Conservation (phyloP, 2,113 vertebrate species). For the Eurystomus gularis region DNA sequence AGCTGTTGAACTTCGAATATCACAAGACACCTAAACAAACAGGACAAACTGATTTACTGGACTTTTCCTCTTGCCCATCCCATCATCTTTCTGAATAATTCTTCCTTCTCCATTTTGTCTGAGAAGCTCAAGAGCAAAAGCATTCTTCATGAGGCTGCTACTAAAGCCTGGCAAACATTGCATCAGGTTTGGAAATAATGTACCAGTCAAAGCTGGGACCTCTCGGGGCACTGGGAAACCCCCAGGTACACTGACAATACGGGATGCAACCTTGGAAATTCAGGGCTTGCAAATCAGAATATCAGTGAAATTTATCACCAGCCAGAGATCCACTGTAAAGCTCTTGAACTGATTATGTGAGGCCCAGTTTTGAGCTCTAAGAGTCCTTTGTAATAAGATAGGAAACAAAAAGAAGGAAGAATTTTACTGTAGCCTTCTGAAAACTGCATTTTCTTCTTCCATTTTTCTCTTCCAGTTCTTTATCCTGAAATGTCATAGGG, state of each 20-base stretch:
- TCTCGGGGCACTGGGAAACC: not conserved
- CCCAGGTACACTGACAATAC: not conserved
- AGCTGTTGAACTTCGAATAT: not conserved
- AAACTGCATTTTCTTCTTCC: not conserved
- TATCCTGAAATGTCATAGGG: not conserved
- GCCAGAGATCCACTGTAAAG: not conserved
- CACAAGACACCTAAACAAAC: not conserved
- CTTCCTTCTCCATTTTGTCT: not conserved
- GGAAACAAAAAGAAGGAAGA: not conserved
- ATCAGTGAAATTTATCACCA: not conserved
- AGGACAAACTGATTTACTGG: not conserved
- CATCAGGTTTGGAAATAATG: not conserved
- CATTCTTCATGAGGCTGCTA: not conserved
- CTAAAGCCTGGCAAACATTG: not conserved
- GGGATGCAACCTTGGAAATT: not conserved
- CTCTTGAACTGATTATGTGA: not conserved
- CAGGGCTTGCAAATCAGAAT: not conserved
- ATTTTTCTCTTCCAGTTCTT: not conserved
- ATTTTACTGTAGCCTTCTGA: not conserved
- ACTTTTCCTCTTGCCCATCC: not conserved
- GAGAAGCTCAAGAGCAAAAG: not conserved
- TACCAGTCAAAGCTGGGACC: not conserved
- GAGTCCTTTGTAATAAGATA: not conserved
- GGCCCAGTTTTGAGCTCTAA: not conserved
- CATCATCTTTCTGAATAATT: not conserved